phyloP scores from a whole-genome alignment of 2,888 invertebrate genomes.

The Syrista parreyssii region DNA sequence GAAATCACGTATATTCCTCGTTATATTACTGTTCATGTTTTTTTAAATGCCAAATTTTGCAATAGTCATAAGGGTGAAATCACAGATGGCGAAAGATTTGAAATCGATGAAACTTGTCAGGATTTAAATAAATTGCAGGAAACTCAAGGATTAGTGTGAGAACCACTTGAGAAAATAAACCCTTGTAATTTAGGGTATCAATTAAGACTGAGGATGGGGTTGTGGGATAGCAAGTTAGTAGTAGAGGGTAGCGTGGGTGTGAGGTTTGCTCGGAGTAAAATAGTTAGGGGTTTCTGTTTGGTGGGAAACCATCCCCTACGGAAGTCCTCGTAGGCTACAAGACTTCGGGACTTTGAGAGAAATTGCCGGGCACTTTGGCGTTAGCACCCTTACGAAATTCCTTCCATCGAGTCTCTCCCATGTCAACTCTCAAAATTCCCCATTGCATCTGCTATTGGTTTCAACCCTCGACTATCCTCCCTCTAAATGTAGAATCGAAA shows the following conservation, averaged over 20 bases:
- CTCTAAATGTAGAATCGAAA: too few species aligned
- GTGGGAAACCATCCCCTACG: too few species aligned
- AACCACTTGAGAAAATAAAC: not conserved
- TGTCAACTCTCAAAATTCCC: not conserved
- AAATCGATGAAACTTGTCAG: not conserved
- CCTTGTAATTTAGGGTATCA: conserved; percentile 3
- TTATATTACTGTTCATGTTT: too few species aligned
- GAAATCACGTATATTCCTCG: too few species aligned
- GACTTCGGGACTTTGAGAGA: too few species aligned
- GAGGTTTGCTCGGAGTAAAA: not conserved
- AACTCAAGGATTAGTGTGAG: not conserved
- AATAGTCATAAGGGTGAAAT: too few species aligned
- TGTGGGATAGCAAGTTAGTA: not conserved
- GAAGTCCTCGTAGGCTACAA: too few species aligned
- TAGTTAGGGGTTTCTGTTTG: too few species aligned
- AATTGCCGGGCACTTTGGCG: not conserved
- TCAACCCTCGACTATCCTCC: not conserved
- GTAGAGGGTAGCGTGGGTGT: not conserved
- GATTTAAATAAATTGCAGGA: not conserved
- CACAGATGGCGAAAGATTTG: too few species aligned
- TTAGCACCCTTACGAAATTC: not conserved
- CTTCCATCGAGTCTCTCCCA: not conserved
- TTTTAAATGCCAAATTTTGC: too few species aligned
- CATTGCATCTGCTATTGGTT: not conserved
- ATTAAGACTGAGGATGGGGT: not conserved